Base-by-base conservation (phyloP, 2,113 vertebrate species). In the Cyanocitta stelleri region DNA sequence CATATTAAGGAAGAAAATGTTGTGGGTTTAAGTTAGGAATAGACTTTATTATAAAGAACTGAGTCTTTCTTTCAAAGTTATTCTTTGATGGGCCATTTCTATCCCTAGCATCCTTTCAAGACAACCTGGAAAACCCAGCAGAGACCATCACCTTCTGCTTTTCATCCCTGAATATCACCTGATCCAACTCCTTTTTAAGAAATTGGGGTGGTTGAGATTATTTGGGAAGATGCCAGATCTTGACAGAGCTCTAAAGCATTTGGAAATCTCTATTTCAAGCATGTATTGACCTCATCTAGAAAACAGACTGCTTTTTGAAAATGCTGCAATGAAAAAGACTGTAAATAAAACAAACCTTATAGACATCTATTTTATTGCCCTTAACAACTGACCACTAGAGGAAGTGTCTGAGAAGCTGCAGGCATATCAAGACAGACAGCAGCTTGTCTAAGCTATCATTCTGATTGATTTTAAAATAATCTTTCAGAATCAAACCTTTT, bases 301-400 rank as follows among this genome's bases (percentile, higher is more conserved):
- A 94, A 90, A 51, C 23, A 39, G 46, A 27, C 11, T 58, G 7
- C 16, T 59, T 85, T n/a, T 61, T 84, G 74, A 73, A 94, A 88
- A 74, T 49, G 73, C 26, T 69, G 10, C 22, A 27, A 8, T 52
- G 26, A 54, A 49, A 78, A 92, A 90, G 21, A 37, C 30, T 46
- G 37, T 37, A 78, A 79, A 58, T 52, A 55, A 77, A 80, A 11
- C 33, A 75, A 85, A 51, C 12, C 16, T 89, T 62, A 24, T 4
- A 75, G 18, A 13, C 11, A 62, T n/a, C 43, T 73, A 24, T 62
- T 23, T 49, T 62, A 32, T 96, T 94, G 86, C 83, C 98, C 98
- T 99, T 99, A 98, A 99, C 98, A 87, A 12, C 69, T 37, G 85
- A 75, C 88, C 94, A 99, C 99, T 99, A 62, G 98, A 98, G 85